phyloP scores from a whole-genome alignment of 2,888 invertebrate genomes.

The Eristalis arbustorum region DNA sequence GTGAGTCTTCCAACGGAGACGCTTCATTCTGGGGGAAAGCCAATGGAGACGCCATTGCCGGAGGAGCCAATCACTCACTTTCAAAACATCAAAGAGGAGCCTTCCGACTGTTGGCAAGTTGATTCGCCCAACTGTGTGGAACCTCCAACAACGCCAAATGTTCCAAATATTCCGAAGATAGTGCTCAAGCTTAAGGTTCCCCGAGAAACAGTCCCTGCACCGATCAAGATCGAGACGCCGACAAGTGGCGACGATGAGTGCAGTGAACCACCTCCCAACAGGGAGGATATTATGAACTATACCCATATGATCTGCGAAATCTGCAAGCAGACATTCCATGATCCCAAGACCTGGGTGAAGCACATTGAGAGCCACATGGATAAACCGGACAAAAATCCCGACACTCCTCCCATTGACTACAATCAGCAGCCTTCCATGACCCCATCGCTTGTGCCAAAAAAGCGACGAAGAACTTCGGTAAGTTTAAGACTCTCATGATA shows the following conservation, averaged over 20 bases:
- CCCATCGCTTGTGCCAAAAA: slow-evolving; percentile 77
- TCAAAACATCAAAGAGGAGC: slow-evolving; percentile 83
- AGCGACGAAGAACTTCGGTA: slow-evolving; percentile 82
- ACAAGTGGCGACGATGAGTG: slow-evolving; percentile 64
- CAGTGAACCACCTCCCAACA: slow-evolving; percentile 78
- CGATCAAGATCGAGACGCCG: slow-evolving; percentile 70
- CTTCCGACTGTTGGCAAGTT: slow-evolving; percentile 84
- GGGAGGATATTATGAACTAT: slow-evolving; percentile 81
- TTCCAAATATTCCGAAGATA: slow-evolving; percentile 37
- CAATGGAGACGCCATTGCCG: not conserved
- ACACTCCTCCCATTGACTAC: slow-evolving; percentile 29
- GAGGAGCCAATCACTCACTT: slow-evolving; percentile 37
- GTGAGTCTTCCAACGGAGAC: slow-evolving; percentile 41
- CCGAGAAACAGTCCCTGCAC: slow-evolving; percentile 53
- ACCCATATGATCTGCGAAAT: slow-evolving; percentile 90
- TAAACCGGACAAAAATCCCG: slow-evolving; percentile 77
- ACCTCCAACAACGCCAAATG: not conserved
- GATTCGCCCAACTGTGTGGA: slow-evolving; percentile 33
- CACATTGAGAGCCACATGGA: slow-evolving; percentile 91
- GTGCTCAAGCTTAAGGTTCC: slow-evolving; percentile 43
- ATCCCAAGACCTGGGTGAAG: slow-evolving; percentile 91
- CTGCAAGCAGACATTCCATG: slow-evolving; percentile 90
- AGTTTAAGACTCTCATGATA: slow-evolving; percentile 47
- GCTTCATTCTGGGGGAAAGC: not conserved
- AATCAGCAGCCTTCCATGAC: slow-evolving; percentile 67